Evolutionary conservation across 64 coral and sea anemone species (phyloP).

Genomic region (Actinia tenebrosa): DNA sequence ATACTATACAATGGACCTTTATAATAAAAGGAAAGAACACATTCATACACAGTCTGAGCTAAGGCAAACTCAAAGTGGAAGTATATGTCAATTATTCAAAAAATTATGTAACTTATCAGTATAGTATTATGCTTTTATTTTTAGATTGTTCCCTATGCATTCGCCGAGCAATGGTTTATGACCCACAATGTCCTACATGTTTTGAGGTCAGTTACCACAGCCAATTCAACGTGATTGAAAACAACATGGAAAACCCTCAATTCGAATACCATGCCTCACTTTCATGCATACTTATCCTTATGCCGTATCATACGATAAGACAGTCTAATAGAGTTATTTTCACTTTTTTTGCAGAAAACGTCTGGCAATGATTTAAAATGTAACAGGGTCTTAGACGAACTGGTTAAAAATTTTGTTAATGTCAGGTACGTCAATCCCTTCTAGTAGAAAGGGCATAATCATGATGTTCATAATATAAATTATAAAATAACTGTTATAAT

Average conservation of each 20-base stretch:
- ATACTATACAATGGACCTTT: too few relatives aligned
- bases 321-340: not conserved
- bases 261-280: not conserved
- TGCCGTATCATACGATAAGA: not conserved
- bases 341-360: slow-evolving; percentile 54
- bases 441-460: too few relatives aligned
- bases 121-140: not conserved
- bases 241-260: not conserved
- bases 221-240: too few relatives aligned
- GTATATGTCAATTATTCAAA: too few relatives aligned
- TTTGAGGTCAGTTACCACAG: slow-evolving; percentile 47
- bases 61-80: too few relatives aligned
- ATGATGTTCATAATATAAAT: too few relatives aligned
- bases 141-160: slow-evolving; percentile 94
- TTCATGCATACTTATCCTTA: not conserved
- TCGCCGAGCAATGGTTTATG: slow-evolving; percentile 61
- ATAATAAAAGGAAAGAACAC: too few relatives aligned
- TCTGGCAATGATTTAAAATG: slow-evolving; percentile 59
- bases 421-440: slow-evolving; percentile 50
- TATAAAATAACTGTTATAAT: too few relatives aligned
- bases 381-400: slow-evolving; percentile 92
- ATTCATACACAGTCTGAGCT: too few relatives aligned
- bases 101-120: too few relatives aligned
- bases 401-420: slow-evolving; percentile 80
- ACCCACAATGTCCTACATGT: slow-evolving; percentile 74